Evolutionary conservation across 2,797 vertebrate species (phyloP), one percentile per base, ranked within the genome.

Genomic region (Lerista edwardsae): DNA sequence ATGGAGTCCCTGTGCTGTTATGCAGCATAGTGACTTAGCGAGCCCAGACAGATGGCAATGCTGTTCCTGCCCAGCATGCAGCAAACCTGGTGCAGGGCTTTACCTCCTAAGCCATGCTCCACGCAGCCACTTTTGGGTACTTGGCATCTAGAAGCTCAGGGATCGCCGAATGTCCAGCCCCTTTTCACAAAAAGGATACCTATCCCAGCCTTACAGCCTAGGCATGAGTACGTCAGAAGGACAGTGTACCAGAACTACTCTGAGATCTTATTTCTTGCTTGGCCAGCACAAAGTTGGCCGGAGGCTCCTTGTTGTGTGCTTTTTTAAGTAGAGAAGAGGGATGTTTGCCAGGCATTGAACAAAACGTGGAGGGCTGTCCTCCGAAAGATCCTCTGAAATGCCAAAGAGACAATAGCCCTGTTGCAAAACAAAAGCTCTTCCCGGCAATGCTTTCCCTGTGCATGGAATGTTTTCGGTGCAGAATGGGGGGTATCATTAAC

Each of bases 341-440:
- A 80, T 83, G n/a, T 91, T 89, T 91, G 86, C 75, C 88, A 93
- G 80, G 61, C 75, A 83, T 34, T 89, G 88, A 87, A 90, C 71
- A 41, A 74, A 80, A 79, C 88, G n/a, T 75, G 84, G 84, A 93
- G 47, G 44, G 7, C 86, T 87, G 88, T 74, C 78, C 90, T 91
- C 84, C 15, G 85, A 79, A 90, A 84, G 87, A 91, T 79, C 87
- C 88, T 89, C 84, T 91, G 34, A 89, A 83, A 87, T 88, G 90
- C 89, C 84, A 83, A 69, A 0, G 80, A 91, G 90, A 93, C 82
- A 86, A 80, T 76, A 84, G 29, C 72, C 88, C 85, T 86, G 73
- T 87, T 92, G 79, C 79, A 90, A 93, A 94, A 90, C 89, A 91
- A 93, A 91, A 91, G 86, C 39, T 90, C 89, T 93, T 90, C 87